Conservation (phyloP, 2,797 vertebrate species). For the Trachops cirrhosus region DNA sequence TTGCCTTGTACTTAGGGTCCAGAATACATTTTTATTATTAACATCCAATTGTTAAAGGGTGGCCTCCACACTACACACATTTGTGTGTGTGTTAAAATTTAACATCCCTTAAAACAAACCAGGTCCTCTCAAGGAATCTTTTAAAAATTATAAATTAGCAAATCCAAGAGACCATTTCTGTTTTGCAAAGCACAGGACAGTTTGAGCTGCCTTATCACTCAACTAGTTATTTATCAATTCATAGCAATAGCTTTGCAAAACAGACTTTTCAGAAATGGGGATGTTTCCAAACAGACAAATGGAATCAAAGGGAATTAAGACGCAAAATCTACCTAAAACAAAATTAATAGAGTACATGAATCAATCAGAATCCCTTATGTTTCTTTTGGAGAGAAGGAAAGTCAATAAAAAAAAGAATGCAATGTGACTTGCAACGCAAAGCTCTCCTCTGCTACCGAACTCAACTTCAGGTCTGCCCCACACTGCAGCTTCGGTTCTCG, state of each 20-base stretch:
- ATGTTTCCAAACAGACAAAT: not conserved
- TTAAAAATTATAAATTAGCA: not conserved
- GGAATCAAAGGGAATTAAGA: not conserved
- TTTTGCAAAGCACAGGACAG: not conserved
- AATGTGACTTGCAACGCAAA: not conserved
- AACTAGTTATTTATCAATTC: not conserved
- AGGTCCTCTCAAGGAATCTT: not conserved
- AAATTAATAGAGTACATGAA: not conserved
- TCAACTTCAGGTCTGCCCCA: not conserved
- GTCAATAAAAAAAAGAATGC: not conserved
- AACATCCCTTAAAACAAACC: not conserved
- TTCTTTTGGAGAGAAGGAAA: not conserved
- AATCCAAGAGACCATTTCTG: not conserved
- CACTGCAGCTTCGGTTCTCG: not conserved
- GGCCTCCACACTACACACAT: not conserved
- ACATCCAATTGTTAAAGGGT: not conserved
- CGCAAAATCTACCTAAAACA: not conserved
- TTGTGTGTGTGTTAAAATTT: not conserved
- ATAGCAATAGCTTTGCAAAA: not conserved
- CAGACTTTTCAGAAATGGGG: not conserved
- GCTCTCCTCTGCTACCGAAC: not conserved
- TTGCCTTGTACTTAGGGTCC: not conserved
- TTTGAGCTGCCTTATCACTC: not conserved
- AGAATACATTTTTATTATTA: slow-evolving; percentile 31
- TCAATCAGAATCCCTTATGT: not conserved